Base-by-base conservation (phyloP, 1,140 invertebrate species). In the Sinonovacula constricta region DNA sequence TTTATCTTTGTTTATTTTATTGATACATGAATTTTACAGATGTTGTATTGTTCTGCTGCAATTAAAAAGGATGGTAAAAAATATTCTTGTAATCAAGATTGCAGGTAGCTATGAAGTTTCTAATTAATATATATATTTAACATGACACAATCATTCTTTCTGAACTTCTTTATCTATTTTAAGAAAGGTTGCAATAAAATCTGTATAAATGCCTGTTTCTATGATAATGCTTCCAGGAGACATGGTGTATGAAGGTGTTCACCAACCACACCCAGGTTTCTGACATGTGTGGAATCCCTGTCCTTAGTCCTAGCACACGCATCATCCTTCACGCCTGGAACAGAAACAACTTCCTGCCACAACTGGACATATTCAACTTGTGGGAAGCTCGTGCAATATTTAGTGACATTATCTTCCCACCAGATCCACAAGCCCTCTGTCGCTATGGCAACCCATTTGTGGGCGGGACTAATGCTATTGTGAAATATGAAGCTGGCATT, bases 401-500 rank as follows among this genome's bases (percentile, higher is more conserved):
- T 45, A 79, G 60, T n/a, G 22, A 67, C n/a, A 36, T 83, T 0
- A 49, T 65, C 14, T 59, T 83, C 53, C 82, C 82, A 18, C 75
- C 82, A 45, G 26, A 62, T 31, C 36, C 36, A 0, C 51, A 57
- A 22, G 57, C 39, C 0, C n/a, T 70, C 4, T 83, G 82, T 62
- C 75, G 82, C 18, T 81, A 79, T 71, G 79, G 74, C 14, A 30
- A 81, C n/a, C 75, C 71, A n/a, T 81, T 81, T 60, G 63, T 59
- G 34, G 82, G 82, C 33, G 82, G 79, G 5, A 68, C 60, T 22
- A 81, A 78, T 53, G 51, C 76, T 26, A 67, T 83, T 26, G 56
- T 83, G 12, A 36, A 62, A 54, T 83, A 70, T 53, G 82, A 81
- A 57, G 82, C 79, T 31, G 82, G 79, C n/a, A 79, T 83, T 33